phyloP scores from a whole-genome alignment of 2,113 vertebrate genomes.

The Percopsis transmontana region DNA sequence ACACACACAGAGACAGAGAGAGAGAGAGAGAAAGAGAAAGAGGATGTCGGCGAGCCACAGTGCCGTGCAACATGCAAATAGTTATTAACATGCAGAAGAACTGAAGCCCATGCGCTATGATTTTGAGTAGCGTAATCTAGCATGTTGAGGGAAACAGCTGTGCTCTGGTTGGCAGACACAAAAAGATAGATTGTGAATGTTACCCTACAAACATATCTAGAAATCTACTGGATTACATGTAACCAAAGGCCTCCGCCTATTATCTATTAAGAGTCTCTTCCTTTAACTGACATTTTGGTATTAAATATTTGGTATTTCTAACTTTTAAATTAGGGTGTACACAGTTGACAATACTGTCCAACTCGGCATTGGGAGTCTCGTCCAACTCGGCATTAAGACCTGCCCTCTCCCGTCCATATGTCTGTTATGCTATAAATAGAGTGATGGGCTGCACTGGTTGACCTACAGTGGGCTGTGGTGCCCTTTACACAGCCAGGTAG shows the following conservation, averaged over 20 bases:
- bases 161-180: not conserved
- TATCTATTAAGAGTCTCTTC: too few species aligned
- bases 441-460: conserved; percentile 21
- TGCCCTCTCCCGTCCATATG: conserved; percentile 14
- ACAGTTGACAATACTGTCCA: too few species aligned
- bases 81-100: too few species aligned
- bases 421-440: conserved; percentile 44
- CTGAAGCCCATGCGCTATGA: too few species aligned
- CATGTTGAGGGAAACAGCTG: conserved; percentile 18
- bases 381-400: conserved; percentile 12
- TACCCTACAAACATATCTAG: too few species aligned
- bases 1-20: not conserved
- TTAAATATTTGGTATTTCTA: too few species aligned
- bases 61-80: not conserved
- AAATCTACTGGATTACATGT: too few species aligned
- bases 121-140: not conserved
- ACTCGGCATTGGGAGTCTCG: not conserved
- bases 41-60: conserved; percentile 36
- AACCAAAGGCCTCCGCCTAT: too few species aligned
- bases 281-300: too few species aligned
- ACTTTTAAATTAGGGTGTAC: too few species aligned
- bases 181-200: too few species aligned
- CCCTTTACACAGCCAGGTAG: conserved; percentile 18
- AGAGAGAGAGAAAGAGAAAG: conserved; percentile 5
- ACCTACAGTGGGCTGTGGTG: conserved; percentile 17